Percentiles rank a stretch among this genome's conserved stretches.
These are phyloP conservation scores for Conops quadrifasciatus DNA, from an alignment of 2,888 invertebrate genomes.

Conservation along the genomic window DNA sequence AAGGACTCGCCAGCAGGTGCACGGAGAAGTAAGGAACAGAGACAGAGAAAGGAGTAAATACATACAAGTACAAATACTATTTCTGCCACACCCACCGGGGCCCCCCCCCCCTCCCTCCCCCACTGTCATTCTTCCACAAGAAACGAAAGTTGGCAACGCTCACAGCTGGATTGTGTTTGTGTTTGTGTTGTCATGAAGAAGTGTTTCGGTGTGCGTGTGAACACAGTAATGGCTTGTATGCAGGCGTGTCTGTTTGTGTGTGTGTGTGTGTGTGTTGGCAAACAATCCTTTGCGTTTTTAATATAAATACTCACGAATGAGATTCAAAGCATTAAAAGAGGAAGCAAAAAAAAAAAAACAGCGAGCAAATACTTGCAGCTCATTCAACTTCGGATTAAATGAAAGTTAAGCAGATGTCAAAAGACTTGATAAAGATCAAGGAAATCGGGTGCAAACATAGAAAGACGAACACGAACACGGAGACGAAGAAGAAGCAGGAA, in stretches of 20 bases:
- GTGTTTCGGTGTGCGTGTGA: background rate
- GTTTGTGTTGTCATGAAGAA: background rate
- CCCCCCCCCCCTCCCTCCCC: background rate
- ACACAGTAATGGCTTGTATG: too few relatives aligned
- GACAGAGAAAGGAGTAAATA: constrained; percentile 2
- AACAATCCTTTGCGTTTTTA: constrained; percentile 19
- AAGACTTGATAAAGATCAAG: constrained; percentile 21
- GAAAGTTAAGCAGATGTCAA: constrained; percentile 15
- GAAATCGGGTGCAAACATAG: background rate
- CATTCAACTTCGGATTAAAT: constrained; percentile 2
- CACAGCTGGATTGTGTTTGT: background rate
- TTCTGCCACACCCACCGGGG: background rate
- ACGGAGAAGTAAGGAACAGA: background rate
- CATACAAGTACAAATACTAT: background rate
- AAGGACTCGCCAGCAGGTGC: background rate
- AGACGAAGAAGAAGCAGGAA: too few relatives aligned
- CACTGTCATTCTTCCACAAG: background rate
- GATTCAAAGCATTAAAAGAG: background rate
- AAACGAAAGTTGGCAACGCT: constrained; percentile 15
- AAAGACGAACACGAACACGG: too few relatives aligned
- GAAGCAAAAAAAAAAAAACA: background rate
- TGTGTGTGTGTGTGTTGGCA: constrained; percentile 3
- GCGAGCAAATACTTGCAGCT: background rate
- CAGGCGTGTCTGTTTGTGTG: background rate
- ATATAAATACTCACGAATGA: constrained; percentile 13